Percentiles rank a stretch among this genome's conserved stretches.
Evolutionary conservation across 2,888 invertebrate genomes (phyloP).

Genomic region (Orchesellides sinensis): DNA sequence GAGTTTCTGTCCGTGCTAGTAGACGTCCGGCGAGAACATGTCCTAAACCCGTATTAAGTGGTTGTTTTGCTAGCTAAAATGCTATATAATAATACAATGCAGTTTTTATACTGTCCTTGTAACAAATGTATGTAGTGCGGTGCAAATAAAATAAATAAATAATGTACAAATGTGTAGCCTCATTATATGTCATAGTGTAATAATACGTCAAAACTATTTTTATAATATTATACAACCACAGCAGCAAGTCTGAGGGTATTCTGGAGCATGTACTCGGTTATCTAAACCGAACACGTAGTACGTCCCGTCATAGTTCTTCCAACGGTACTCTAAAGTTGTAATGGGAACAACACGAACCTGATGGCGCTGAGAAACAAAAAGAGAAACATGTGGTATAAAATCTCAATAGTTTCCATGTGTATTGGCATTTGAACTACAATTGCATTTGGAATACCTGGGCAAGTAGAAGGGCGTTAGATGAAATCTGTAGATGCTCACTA

Average conservation of each 20-base stretch:
- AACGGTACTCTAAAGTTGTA: conserved; percentile 77
- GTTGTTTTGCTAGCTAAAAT: too few relatives aligned
- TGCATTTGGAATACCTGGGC: conserved; percentile 79
- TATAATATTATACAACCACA: conserved; percentile 76
- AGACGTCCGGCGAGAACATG: too few relatives aligned
- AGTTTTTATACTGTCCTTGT: background rate
- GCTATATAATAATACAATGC: too few relatives aligned
- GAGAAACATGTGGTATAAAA: too few relatives aligned
- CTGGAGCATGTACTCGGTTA: conserved; percentile 77
- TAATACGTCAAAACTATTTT: background rate
- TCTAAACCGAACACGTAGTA: conserved; percentile 78
- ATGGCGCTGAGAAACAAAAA: conserved; percentile 76
- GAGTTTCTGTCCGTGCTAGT: too few relatives aligned
- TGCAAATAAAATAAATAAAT: too few relatives aligned
- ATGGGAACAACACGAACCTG: conserved; percentile 77
- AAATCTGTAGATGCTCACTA: conserved; percentile 77
- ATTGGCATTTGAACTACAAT: too few relatives aligned
- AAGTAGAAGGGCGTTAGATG: conserved; percentile 77
- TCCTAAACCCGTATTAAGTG: too few relatives aligned
- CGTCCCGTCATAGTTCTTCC: conserved; percentile 76
- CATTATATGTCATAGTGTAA: background rate
- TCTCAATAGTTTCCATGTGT: background rate
- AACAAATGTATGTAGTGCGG: background rate
- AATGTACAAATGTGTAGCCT: conserved; percentile 8
- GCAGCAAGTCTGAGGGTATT: conserved; percentile 78